These are phyloP conservation scores for Drosophila formosana DNA, from an alignment of 2,888 invertebrate genomes.

Conservation along the genomic window DNA sequence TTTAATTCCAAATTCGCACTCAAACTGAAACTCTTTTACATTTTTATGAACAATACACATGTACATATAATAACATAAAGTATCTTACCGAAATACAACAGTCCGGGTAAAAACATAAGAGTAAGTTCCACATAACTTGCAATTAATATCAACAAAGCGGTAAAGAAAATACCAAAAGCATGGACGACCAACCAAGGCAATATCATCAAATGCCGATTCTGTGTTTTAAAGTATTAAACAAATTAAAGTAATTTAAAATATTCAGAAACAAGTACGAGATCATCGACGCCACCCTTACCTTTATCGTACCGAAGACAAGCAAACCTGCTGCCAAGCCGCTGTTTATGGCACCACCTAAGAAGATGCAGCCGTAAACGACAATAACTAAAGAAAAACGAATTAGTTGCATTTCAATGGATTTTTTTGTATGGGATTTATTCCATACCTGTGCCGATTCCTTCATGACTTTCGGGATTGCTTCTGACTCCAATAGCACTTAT, in stretches of 20 bases:
- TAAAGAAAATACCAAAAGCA: not conserved
- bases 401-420: not conserved
- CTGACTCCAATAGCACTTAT: too few species aligned
- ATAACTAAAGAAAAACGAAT: conserved; percentile 47
- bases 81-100: too few species aligned
- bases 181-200: conserved; percentile 1
- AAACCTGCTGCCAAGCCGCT: conserved; percentile 78
- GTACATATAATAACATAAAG: too few species aligned
- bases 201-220: not conserved
- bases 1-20: too few species aligned
- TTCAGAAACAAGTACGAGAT: not conserved
- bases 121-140: too few species aligned
- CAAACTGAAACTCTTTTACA: too few species aligned
- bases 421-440: not conserved
- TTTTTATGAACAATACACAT: too few species aligned
- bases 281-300: conserved; percentile 54
- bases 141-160: not conserved
- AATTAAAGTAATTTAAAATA: not conserved
- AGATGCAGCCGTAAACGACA: conserved; percentile 51
- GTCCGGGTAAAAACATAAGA: too few species aligned
- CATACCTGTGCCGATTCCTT: not conserved
- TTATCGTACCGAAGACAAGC: conserved; percentile 79
- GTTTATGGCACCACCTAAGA: conserved; percentile 64
- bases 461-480: not conserved
- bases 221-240: not conserved